These are phyloP conservation scores for Carettochelys insculpta DNA, from an alignment of 2,113 vertebrate species.

Conservation along the genomic window DNA sequence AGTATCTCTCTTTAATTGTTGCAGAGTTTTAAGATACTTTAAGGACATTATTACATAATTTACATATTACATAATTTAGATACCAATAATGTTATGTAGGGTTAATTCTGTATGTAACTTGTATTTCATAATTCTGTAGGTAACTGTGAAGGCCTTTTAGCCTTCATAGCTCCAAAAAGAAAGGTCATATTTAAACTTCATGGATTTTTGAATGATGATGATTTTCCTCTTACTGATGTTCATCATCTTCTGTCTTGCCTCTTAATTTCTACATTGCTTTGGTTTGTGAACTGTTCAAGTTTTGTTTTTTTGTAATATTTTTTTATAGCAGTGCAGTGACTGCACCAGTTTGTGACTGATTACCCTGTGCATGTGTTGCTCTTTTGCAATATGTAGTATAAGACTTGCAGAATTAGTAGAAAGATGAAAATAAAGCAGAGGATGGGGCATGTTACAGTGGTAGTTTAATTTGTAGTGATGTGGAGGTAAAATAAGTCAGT, in stretches of 20 bases:
- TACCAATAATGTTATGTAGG: background rate
- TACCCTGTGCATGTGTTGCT: background rate
- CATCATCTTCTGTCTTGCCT: background rate
- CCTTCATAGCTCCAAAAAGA: background rate
- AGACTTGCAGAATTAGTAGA: background rate
- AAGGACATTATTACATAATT: background rate
- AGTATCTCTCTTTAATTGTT: background rate
- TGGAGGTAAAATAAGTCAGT: background rate
- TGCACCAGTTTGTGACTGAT: accelerated
- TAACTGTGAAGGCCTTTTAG: background rate
- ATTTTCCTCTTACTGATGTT: background rate
- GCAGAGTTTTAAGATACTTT: background rate
- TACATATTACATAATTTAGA: background rate
- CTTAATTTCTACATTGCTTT: background rate
- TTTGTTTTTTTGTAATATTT: background rate
- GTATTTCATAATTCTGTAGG: no score
- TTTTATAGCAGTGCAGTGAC: background rate
- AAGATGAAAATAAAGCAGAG: background rate
- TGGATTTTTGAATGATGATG: background rate
- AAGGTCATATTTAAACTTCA: background rate
- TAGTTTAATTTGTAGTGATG: background rate
- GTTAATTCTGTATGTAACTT: background rate
- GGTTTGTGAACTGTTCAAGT: background rate
- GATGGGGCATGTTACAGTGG: background rate
- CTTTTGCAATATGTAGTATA: background rate